Percentiles rank a stretch among this genome's conserved stretches.
Evolutionary conservation across 2,888 invertebrate genomes (phyloP).

Genomic region (Nemoura dubitans): DNA sequence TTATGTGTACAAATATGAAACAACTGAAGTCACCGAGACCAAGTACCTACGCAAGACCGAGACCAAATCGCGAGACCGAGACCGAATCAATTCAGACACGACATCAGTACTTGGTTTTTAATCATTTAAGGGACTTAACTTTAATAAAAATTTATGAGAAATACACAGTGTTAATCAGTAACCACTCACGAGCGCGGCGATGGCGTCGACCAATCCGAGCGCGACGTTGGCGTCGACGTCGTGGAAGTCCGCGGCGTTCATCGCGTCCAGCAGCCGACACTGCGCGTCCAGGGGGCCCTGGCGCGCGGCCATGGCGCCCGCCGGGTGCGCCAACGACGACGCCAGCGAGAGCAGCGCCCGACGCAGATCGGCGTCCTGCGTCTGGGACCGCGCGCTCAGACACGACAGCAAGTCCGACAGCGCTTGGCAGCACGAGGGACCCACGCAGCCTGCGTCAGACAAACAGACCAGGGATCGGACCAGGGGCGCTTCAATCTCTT

Average conservation of each 20-base stretch:
- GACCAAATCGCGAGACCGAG: too few species aligned
- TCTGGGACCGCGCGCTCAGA: slow-evolving; percentile 71
- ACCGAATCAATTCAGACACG: too few species aligned
- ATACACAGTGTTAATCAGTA: too few species aligned
- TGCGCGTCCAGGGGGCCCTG: slow-evolving; percentile 79
- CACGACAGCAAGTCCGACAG: slow-evolving; percentile 76
- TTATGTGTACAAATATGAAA: too few species aligned
- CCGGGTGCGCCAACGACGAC: slow-evolving; percentile 75
- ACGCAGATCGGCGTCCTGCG: slow-evolving; percentile 65
- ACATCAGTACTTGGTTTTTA: too few species aligned
- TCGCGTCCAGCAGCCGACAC: slow-evolving; percentile 73
- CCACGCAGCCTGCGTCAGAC: slow-evolving; percentile 68
- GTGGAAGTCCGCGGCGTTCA: slow-evolving; percentile 58
- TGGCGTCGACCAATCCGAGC: neutral
- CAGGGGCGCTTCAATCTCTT: too few species aligned
- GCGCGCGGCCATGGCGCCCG: slow-evolving; percentile 70
- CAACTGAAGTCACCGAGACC: too few species aligned
- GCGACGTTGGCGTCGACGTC: neutral
- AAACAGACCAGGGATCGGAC: neutral
- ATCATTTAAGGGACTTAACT: too few species aligned
- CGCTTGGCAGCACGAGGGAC: slow-evolving; percentile 78
- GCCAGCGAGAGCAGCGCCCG: slow-evolving; percentile 75
- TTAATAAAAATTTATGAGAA: too few species aligned
- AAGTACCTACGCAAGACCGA: too few species aligned
- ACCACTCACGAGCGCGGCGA: neutral